Percentiles rank a stretch among this genome's conserved stretches.
phyloP scores from a whole-genome alignment of 2,888 invertebrate species.

The Leptogaster cylindrica region DNA sequence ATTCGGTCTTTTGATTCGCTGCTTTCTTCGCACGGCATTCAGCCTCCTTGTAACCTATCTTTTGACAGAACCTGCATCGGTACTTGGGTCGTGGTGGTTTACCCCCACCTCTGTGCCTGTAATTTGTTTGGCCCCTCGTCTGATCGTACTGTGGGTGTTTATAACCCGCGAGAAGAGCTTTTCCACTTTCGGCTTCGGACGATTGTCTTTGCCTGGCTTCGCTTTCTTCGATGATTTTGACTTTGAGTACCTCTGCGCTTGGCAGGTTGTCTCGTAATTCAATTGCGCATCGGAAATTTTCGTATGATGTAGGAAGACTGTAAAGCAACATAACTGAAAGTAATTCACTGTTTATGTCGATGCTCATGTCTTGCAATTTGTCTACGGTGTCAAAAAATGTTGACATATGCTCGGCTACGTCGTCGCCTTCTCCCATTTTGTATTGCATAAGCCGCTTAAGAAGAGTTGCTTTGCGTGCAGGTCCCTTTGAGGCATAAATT shows the following conservation, averaged over 20 bases:
- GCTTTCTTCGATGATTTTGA: too few species aligned
- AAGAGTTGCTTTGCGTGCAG: conserved; percentile 38
- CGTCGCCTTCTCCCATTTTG: conserved; percentile 39
- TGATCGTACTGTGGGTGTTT: too few species aligned
- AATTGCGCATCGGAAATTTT: conserved; percentile 38
- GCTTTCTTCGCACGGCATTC: too few species aligned
- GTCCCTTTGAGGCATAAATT: conserved; percentile 42
- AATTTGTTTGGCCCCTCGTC: too few species aligned
- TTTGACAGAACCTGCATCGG: too few species aligned
- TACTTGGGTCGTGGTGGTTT: too few species aligned
- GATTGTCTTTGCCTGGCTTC: too few species aligned
- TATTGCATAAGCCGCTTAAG: conserved; percentile 36
- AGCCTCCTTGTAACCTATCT: too few species aligned
- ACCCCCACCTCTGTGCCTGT: too few species aligned
- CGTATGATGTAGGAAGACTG: conserved; percentile 27
- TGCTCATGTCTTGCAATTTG: conserved; percentile 33
- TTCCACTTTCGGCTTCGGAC: too few species aligned
- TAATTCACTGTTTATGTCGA: conserved; percentile 39
- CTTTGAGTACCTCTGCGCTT: conserved; percentile 26
- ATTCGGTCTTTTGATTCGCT: too few species aligned
- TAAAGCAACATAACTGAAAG: conserved; percentile 38
- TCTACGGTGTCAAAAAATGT: conserved; percentile 42
- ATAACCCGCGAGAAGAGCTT: too few species aligned
- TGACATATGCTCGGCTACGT: conserved; percentile 15
- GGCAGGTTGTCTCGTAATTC: conserved; percentile 29